Evolutionary conservation across 2,113 vertebrate species (phyloP).

Genomic region (Dromiciops gliroides): DNA sequence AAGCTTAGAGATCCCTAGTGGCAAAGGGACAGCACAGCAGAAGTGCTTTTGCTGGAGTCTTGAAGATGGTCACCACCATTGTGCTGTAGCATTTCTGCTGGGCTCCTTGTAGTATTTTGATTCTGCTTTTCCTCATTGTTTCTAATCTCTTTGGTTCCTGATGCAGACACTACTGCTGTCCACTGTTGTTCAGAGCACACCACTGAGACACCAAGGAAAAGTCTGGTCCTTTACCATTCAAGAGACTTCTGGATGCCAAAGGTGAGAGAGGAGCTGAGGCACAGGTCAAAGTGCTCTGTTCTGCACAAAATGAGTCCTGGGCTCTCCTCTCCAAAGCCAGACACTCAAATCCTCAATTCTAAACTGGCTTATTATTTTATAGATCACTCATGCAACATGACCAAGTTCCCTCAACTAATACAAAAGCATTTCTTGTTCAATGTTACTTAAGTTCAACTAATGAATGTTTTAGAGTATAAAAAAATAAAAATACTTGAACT

Average conservation of each 20-base stretch:
- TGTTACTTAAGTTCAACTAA: not conserved
- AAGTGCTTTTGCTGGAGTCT: not conserved
- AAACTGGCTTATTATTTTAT: not conserved
- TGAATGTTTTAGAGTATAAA: not conserved
- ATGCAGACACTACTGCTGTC: not conserved
- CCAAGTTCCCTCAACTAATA: not conserved
- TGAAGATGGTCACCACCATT: not conserved
- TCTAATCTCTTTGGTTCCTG: not conserved
- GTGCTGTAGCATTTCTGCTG: not conserved
- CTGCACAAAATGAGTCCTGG: not conserved
- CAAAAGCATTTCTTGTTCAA: not conserved
- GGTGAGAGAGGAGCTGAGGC: not conserved
- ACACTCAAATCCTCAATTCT: not conserved
- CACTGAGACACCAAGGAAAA: not conserved
- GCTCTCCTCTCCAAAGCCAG: not conserved
- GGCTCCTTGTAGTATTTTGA: rapidly evolving
- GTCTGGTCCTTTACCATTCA: not conserved
- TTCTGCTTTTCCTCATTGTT: not conserved
- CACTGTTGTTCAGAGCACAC: not conserved
- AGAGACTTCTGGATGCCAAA: not conserved
- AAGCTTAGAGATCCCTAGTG: not conserved
- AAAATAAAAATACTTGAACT: not conserved
- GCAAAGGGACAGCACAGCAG: not conserved
- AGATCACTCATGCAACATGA: not conserved
- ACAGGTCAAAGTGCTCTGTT: not conserved